phyloP scores from a whole-genome alignment of 2,888 invertebrate species.

The Xestoiulus laeticollis region DNA sequence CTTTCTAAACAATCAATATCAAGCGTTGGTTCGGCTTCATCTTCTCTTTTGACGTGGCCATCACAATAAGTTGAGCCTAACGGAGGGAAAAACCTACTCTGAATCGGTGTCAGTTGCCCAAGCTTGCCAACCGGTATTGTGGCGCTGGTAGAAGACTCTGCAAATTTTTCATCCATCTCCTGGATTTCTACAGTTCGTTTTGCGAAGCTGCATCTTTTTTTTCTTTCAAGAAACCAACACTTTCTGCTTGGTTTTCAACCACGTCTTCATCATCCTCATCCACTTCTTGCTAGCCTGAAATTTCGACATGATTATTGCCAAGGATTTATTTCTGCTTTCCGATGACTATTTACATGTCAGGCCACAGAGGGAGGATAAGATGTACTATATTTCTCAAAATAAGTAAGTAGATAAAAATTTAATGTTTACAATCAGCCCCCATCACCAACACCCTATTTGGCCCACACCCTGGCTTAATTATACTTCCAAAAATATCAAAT shows the following conservation, averaged over 20 bases:
- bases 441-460: too few relatives aligned
- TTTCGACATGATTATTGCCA: constrained; percentile 52
- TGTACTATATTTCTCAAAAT: constrained; percentile 52
- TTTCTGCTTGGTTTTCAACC: not conserved
- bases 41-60: constrained; percentile 4
- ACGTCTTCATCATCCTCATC: not conserved
- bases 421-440: not conserved
- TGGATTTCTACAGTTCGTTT: not conserved
- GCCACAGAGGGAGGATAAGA: constrained; percentile 48
- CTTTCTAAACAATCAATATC: not conserved
- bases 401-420: constrained; percentile 43
- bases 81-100: not conserved
- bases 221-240: not conserved
- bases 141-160: not conserved
- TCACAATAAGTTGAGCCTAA: not conserved
- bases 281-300: not conserved
- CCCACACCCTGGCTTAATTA: too few relatives aligned
- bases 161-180: not conserved
- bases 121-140: constrained; percentile 36
- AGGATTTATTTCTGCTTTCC: constrained; percentile 54
- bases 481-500: not conserved
- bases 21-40: not conserved
- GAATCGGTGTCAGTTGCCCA: constrained; percentile 34
- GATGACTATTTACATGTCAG: constrained; percentile 52
- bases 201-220: not conserved